Base-by-base conservation (phyloP, 2,113 vertebrate genomes). In the Ctenodactylus gundi region DNA sequence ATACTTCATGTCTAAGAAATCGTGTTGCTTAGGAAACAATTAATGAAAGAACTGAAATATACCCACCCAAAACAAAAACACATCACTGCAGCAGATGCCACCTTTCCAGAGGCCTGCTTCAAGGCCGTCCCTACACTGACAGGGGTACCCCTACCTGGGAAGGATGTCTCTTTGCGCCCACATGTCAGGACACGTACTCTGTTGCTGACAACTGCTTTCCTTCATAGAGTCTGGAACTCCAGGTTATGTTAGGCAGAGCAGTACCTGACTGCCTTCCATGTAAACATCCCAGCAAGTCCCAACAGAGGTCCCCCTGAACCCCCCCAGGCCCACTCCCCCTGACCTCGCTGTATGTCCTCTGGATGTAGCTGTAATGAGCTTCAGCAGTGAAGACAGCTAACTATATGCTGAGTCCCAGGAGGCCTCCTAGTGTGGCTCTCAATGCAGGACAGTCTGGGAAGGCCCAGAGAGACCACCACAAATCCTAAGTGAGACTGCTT, bases 361-460 rank as follows among this genome's bases (percentile, higher is more conserved):
- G 34, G 23, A 23, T 7, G 9, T 2, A 1, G 15, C 15, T 3
- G 5, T 49, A 7, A 27, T 27, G 4, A 77, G 1, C 14, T 44
- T 53, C 2, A 20, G 27, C 51, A 46, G 4, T 10, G 11, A 60
- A 18, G 1, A 27, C 0, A 6, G 0, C 29, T 7, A 6, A 0
- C 29, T 7, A 8, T 1, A 4, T 4, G 39, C 46, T 27, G 9
- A 85, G 44, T 13, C 29, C 36, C 55, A 58, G 4, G 27, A 58
- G 31, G 34, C n/a, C 25, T 51, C 41, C 31, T 7, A 55, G 34
- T 1, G 11, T 3, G 0, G 67, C 60, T 51, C 51, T 39, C 17
- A 75, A 65, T 0, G 0, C 20, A 7, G 18, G 4, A 29, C 11
- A 10, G 25, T 85, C 39, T 36, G 11, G 77, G 44, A 34, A 49